Conservation (phyloP, 23 tunicate genomes). For the Ascidia mentula region DNA sequence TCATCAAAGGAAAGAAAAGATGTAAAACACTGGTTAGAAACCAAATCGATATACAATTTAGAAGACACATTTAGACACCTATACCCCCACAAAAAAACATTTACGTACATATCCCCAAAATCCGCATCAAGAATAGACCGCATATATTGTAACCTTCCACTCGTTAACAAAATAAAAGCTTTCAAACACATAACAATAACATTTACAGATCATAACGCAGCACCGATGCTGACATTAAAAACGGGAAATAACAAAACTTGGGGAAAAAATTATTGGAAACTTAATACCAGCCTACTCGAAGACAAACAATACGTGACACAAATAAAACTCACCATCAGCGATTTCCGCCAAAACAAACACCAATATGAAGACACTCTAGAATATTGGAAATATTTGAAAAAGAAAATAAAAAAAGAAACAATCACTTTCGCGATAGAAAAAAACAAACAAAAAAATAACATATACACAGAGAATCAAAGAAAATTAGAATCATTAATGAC, state of each 20-base stretch:
- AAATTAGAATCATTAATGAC: not conserved
- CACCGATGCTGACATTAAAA: not conserved
- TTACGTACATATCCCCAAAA: not conserved
- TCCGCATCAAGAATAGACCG: conserved; percentile 18
- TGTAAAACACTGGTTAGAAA: too few relatives aligned
- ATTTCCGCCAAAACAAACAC: not conserved
- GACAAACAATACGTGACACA: not conserved
- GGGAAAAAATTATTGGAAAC: not conserved
- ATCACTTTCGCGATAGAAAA: not conserved
- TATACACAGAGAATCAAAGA: not conserved
- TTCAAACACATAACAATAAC: too few relatives aligned
- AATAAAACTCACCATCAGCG: not conserved
- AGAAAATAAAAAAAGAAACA: not conserved
- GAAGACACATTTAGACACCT: not conserved
- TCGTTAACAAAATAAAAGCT: too few relatives aligned
- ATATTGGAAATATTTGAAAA: too few relatives aligned
- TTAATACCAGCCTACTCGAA: not conserved
- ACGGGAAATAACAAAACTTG: not conserved
- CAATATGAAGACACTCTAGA: too few relatives aligned
- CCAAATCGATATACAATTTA: too few relatives aligned
- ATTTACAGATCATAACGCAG: too few relatives aligned
- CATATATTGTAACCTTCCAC: not conserved
- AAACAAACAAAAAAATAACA: not conserved
- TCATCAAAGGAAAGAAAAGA: too few relatives aligned
- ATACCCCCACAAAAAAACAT: conserved; percentile 3